A percentile compares a stretch with the other conserved stretches of the same genome.
Conservation (phyloP, 2,888 invertebrate species). For the Caenorhabditis becei region DNA sequence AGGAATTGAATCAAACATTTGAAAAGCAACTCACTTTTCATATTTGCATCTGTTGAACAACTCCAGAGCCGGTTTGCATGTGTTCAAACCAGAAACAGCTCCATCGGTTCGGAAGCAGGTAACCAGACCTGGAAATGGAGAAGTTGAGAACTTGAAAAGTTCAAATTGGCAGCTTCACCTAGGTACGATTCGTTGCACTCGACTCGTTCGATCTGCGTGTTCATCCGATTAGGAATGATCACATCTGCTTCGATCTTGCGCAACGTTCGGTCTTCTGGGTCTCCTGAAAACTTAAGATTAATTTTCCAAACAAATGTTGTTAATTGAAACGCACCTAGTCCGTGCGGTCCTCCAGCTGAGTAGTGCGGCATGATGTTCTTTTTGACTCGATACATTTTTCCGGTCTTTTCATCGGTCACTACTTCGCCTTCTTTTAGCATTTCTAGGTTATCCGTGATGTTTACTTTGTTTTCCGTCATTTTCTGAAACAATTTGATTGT, state of each 20-base stretch:
- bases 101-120: constrained; percentile 77
- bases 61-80: constrained; percentile 74
- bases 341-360: constrained; percentile 75
- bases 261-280: constrained; percentile 90
- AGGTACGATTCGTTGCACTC: constrained; percentile 85
- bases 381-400: constrained; percentile 78
- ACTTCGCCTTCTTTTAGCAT: constrained; percentile 77
- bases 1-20: too few species aligned
- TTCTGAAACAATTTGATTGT: constrained; percentile 7
- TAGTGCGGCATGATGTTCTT: constrained; percentile 79
- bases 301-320: not conserved
- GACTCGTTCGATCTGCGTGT: constrained; percentile 88
- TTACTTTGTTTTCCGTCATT: constrained; percentile 52
- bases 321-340: constrained; percentile 67
- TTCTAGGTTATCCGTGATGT: constrained; percentile 70
- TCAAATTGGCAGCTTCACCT: constrained; percentile 61
- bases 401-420: constrained; percentile 74
- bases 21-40: constrained; percentile 75
- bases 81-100: constrained; percentile 72
- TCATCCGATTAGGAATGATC: constrained; percentile 91
- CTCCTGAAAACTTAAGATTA: constrained; percentile 81
- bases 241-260: constrained; percentile 93
- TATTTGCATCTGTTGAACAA: constrained; percentile 78
- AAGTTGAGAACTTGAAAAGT: not conserved
- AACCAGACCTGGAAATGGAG: constrained; percentile 68